Evolutionary conservation across 2,113 vertebrate genomes (phyloP).

Genomic region (Trichomycterus rosablanca): DNA sequence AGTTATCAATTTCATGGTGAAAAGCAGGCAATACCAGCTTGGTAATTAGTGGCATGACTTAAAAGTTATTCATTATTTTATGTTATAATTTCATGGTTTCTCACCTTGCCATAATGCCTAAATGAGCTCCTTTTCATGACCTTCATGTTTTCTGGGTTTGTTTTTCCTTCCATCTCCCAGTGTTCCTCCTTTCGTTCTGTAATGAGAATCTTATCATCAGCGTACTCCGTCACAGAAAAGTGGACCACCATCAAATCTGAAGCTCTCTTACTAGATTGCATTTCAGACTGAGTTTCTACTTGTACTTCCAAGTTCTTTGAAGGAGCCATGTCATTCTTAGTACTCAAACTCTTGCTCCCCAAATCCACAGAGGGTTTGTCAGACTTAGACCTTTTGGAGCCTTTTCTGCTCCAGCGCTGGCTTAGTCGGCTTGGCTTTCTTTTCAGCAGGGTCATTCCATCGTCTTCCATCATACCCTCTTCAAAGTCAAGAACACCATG

Average conservation of each 20-base stretch:
- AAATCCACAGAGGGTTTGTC: constrained; percentile 20
- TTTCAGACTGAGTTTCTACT: background rate
- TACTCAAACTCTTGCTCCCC: constrained; percentile 11
- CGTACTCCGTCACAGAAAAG: constrained; percentile 33
- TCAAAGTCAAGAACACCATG: constrained; percentile 45
- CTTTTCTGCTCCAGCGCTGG: constrained; percentile 61
- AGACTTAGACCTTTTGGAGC: constrained; percentile 51
- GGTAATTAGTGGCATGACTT: background rate
- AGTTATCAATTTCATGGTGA: no score
- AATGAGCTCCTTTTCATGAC: constrained; percentile 59
- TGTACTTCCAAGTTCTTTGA: constrained; percentile 27
- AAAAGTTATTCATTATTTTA: constrained; percentile 2
- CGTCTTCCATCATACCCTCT: constrained; percentile 60
- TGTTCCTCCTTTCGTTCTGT: constrained; percentile 27
- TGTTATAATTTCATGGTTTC: constrained; percentile 21
- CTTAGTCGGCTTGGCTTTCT: constrained; percentile 58
- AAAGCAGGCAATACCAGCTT: no score
- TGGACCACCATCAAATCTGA: constrained; percentile 17
- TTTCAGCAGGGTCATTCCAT: constrained; percentile 58
- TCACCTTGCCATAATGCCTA: constrained; percentile 67
- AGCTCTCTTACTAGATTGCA: background rate
- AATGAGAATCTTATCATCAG: constrained; percentile 39
- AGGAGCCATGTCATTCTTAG: background rate
- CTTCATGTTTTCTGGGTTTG: constrained; percentile 53
- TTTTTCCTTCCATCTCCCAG: constrained; percentile 40